Evolutionary conservation across 2,113 vertebrate species (phyloP).

Genomic region (Larimichthys polyactis): DNA sequence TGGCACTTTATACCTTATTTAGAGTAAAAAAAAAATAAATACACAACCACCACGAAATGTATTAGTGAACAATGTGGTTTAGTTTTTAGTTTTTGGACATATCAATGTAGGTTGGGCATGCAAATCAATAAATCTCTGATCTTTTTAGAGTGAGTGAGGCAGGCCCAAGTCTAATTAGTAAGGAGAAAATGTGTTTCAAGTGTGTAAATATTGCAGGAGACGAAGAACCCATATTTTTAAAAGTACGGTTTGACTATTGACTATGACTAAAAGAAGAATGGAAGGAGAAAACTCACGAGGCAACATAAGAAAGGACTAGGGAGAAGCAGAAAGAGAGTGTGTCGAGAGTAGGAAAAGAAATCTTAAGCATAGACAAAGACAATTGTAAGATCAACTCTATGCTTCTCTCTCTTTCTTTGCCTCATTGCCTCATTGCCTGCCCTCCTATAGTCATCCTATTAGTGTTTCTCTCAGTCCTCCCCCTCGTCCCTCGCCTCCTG

Average conservation of each 20-base stretch:
- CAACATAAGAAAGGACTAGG: neutral
- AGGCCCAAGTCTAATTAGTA: neutral
- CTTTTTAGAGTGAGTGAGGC: neutral
- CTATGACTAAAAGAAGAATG: neutral
- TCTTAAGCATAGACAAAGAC: constrained; percentile 10
- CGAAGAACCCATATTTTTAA: neutral
- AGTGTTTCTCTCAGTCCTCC: constrained; percentile 41
- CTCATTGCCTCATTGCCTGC: constrained; percentile 67
- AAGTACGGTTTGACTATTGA: neutral
- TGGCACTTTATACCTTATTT: no score
- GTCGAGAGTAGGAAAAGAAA: constrained; percentile 13
- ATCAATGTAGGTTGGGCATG: neutral
- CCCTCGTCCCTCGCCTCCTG: constrained; percentile 24
- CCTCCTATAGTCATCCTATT: constrained; percentile 56
- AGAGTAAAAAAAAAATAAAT: neutral
- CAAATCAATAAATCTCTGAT: neutral
- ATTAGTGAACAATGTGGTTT: neutral
- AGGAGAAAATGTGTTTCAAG: neutral
- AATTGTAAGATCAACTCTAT: constrained; percentile 48
- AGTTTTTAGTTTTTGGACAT: neutral
- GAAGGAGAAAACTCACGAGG: neutral
- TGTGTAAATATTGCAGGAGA: neutral
- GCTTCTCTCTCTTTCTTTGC: constrained; percentile 52
- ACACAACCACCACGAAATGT: no score
- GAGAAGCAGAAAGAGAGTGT: neutral